These are phyloP conservation scores for Heterodera schachtii DNA, from an alignment of 1,140 invertebrate species.

Conservation along the genomic window DNA sequence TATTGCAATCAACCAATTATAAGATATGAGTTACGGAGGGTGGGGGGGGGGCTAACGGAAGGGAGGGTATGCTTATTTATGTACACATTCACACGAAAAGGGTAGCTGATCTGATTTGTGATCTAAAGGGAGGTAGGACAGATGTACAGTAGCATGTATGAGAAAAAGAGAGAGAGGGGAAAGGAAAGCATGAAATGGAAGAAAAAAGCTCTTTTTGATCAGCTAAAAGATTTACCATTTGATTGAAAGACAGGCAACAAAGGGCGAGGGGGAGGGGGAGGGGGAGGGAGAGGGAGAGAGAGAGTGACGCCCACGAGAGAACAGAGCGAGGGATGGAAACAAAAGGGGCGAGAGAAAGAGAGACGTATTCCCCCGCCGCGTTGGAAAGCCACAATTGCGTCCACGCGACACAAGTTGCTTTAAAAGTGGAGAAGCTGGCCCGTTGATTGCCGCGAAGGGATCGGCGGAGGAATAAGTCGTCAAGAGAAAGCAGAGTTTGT, in stretches of 20 bases:
- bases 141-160: not conserved
- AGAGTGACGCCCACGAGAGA: not conserved
- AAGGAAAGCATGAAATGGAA: not conserved
- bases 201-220: not conserved
- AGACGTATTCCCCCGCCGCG: constrained; percentile 23
- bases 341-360: constrained; percentile 10
- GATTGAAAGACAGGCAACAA: constrained; percentile 21
- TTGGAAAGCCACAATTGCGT: not conserved
- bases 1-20: not conserved
- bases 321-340: not conserved
- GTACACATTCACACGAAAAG: not conserved
- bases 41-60: not conserved
- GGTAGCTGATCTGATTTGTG: not conserved
- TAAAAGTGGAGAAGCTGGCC: constrained; percentile 10
- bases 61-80: not conserved
- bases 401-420: not conserved
- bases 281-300: not conserved
- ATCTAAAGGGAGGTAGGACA: not conserved
- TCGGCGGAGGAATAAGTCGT: constrained; percentile 7
- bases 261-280: constrained; percentile 19
- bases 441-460: constrained; percentile 17
- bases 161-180: not conserved
- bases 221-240: constrained; percentile 30
- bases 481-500: not conserved
- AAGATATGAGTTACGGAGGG: not conserved